Evolutionary conservation across 2,888 invertebrate species (phyloP).

Genomic region (Emesis russula): DNA sequence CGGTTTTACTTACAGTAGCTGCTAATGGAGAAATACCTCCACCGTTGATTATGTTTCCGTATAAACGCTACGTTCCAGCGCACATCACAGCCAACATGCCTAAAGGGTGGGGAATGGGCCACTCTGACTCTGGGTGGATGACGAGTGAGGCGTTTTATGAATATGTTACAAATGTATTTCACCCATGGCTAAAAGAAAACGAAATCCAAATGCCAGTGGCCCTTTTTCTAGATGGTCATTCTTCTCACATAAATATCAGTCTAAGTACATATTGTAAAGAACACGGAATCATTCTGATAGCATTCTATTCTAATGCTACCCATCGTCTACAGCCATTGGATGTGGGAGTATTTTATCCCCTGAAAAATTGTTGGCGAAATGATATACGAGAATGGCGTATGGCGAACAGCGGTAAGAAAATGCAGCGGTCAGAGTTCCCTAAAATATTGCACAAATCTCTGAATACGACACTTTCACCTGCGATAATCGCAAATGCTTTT

Average conservation of each 20-base stretch:
- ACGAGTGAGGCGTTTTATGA: conserved; percentile 80
- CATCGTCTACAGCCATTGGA: conserved; percentile 76
- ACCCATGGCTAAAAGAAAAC: conserved; percentile 80
- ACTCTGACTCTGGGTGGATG: conserved; percentile 80
- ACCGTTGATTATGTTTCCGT: conserved; percentile 72
- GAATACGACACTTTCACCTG: conserved; percentile 22
- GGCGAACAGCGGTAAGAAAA: conserved; percentile 19
- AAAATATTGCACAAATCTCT: conserved; percentile 8
- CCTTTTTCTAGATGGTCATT: conserved; percentile 85
- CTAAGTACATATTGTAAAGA: conserved; percentile 77
- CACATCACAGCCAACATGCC: conserved; percentile 63
- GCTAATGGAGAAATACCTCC: conserved; percentile 71
- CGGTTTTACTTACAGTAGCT: conserved; percentile 76
- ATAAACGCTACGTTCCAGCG: conserved; percentile 59
- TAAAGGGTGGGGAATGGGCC: conserved; percentile 63
- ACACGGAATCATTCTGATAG: conserved; percentile 71
- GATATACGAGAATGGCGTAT: conserved; percentile 33
- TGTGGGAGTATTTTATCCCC: conserved; percentile 76
- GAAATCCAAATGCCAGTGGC: conserved; percentile 75
- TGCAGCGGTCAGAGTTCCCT: conserved; percentile 25
- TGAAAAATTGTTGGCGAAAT: conserved; percentile 50
- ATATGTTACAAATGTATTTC: conserved; percentile 80
- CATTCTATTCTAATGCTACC: conserved; percentile 71
- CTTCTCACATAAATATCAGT: conserved; percentile 76
- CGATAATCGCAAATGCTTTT: conserved; percentile 6